These are phyloP conservation scores for Phalacrocorax brasilianus DNA, from an alignment of 2,113 vertebrate species.

Conservation along the genomic window DNA sequence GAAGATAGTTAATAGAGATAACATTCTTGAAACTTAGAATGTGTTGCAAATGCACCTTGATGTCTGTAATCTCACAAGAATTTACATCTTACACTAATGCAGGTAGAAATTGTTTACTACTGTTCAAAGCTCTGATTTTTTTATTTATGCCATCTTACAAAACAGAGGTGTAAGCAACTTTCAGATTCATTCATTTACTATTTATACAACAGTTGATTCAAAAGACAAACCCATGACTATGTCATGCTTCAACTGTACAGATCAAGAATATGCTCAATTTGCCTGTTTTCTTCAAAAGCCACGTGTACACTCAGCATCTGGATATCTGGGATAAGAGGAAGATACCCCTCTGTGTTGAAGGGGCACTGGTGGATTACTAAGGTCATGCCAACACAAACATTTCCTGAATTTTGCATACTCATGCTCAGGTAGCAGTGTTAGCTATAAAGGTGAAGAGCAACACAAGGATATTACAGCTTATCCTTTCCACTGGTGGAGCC, in stretches of 20 bases:
- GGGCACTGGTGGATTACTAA: background rate
- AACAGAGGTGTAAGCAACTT: background rate
- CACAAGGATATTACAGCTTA: background rate
- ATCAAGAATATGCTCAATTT: background rate
- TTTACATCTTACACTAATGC: background rate
- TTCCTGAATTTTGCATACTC: background rate
- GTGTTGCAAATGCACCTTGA: constrained; percentile 8
- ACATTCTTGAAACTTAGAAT: background rate
- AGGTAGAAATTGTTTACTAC: constrained; percentile 19
- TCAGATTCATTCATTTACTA: constrained; percentile 10
- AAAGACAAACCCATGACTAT: background rate
- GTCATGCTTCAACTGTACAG: background rate
- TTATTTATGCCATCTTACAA: constrained; percentile 10
- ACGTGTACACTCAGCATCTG: background rate
- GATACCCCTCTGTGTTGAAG: background rate
- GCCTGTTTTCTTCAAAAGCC: background rate
- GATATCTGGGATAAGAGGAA: background rate
- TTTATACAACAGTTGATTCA: background rate
- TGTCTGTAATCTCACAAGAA: background rate
- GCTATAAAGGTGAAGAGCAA: background rate
- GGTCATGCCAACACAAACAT: background rate
- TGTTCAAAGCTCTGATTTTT: background rate
- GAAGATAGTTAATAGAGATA: background rate
- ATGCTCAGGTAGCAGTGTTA: background rate
- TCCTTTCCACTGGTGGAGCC: background rate